phyloP scores from a whole-genome alignment of 2,888 invertebrate genomes.

The Lasioglossum calceatum region DNA sequence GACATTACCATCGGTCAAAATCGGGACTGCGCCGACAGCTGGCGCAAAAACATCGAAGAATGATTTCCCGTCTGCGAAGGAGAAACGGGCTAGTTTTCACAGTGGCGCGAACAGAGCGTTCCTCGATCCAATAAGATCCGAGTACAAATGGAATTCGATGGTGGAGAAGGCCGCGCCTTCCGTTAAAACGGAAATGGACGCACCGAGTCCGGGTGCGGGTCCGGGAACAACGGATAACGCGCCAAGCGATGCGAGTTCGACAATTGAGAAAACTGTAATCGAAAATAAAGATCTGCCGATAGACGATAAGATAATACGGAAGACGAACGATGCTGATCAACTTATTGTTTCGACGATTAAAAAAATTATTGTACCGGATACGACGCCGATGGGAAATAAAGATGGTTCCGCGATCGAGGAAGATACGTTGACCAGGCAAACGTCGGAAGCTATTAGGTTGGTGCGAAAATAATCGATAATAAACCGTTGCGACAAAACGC shows the following conservation, averaged over 20 bases:
- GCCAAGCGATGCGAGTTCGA: not conserved
- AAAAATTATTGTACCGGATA: not conserved
- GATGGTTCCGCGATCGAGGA: not conserved
- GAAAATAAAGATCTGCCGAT: not conserved
- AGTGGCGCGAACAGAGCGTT: constrained; percentile 79
- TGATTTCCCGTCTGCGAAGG: constrained; percentile 67
- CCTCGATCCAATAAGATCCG: constrained; percentile 65
- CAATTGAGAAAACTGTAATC: not conserved
- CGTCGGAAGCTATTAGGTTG: constrained; percentile 18
- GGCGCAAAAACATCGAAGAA: constrained; percentile 35
- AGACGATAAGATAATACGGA: not conserved
- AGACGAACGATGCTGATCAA: not conserved
- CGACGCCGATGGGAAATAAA: not conserved
- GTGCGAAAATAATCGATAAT: not conserved
- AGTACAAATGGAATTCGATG: constrained; percentile 24
- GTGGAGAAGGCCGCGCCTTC: constrained; percentile 21
- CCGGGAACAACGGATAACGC: not conserved
- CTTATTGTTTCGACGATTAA: not conserved
- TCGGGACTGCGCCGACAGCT: constrained; percentile 28
- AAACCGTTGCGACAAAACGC: not conserved
- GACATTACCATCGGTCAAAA: constrained; percentile 31
- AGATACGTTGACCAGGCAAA: not conserved
- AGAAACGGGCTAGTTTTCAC: constrained; percentile 79
- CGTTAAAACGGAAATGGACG: constrained; percentile 46
- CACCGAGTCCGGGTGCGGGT: not conserved